Base-by-base conservation (phyloP, 2,888 invertebrate species). In the Papilio demoleus region DNA sequence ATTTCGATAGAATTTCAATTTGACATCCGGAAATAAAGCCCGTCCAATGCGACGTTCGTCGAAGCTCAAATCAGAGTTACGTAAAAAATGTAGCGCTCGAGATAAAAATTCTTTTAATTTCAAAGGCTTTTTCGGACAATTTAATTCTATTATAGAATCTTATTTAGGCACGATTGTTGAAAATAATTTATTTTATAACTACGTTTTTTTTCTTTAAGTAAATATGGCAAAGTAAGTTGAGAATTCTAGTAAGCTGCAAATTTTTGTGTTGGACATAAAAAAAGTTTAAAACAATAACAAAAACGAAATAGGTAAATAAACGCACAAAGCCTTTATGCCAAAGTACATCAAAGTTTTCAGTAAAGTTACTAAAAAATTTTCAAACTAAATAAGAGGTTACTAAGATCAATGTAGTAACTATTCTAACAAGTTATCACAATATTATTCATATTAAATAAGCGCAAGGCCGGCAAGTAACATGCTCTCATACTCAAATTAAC, bases 391-490 rank as follows among this genome's bases (percentile, higher is more conserved):
- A 38, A 38, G 2, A 0, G 1, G 12, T 38, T 38, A 38, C 38
- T 38, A 38, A 1, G 14, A 38, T 1, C 12, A 38, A 3, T 11
- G 11, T 11, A 11, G 12, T 38, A 38, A 38, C 14, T 38, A 47
- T 47, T 42, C 22, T 61, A 4, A 40, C 9, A n/a, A 40, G 17
- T 45, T 40, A 38, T 40, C 38, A 40, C 42, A 31, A 47, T 31
- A 5, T 17, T 17, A 56, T 67, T 53, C 56, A 42, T 53, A 53
- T 38, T 45, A 53, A 68, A 60, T 22, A 60, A 42, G 53, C 31
- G 42, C 60, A 65, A 68, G 68, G 68, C 34, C 68, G 65, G 4
- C 65, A 34, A 64, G 59, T 64, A 53, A 40, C 47, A 47, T 47
- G 38, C 56, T 17, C 24, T 47, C 64, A 11, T 27, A 14, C 38